Conservation (phyloP, 2,888 invertebrate species). For the Hemaris fuciformis region DNA sequence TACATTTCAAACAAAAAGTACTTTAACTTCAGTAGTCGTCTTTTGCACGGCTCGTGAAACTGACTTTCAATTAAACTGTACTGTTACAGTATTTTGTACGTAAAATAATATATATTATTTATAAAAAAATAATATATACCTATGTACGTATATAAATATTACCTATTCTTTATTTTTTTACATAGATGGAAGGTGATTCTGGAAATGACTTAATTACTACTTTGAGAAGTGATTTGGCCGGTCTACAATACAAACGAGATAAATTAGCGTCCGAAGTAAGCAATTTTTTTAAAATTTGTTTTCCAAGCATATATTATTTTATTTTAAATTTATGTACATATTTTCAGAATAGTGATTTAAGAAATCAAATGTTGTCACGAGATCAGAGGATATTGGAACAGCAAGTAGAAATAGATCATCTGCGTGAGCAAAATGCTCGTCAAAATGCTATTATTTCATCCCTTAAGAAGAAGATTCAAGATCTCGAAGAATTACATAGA, state of each 20-base stretch:
- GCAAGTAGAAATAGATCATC: conserved; percentile 89
- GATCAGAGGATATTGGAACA: conserved; percentile 88
- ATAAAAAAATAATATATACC: not conserved
- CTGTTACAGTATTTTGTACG: conserved; percentile 47
- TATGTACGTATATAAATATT: not conserved
- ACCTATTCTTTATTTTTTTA: conserved; percentile 16
- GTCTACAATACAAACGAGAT: conserved; percentile 91
- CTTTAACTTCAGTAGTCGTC: conserved; percentile 58
- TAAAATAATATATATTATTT: conserved; percentile 17
- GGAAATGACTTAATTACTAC: conserved; percentile 87
- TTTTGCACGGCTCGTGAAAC: conserved; percentile 58
- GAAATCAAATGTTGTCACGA: conserved; percentile 85
- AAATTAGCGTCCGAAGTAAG: conserved; percentile 88
- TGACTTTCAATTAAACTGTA: conserved; percentile 33
- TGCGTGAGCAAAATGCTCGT: conserved; percentile 90
- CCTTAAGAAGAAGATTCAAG: conserved; percentile 88
- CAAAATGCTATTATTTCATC: conserved; percentile 91
- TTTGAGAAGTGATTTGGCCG: conserved; percentile 91
- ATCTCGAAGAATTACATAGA: conserved; percentile 89
- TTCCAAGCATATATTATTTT: no score
- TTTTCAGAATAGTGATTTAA: conserved; percentile 85
- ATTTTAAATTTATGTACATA: conserved; percentile 15
- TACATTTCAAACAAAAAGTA: conserved; percentile 57
- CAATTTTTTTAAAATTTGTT: no score
- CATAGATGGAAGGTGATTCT: conserved; percentile 81